Evolutionary conservation across 2,888 invertebrate genomes (phyloP).

Genomic region (Rhagium mordax): DNA sequence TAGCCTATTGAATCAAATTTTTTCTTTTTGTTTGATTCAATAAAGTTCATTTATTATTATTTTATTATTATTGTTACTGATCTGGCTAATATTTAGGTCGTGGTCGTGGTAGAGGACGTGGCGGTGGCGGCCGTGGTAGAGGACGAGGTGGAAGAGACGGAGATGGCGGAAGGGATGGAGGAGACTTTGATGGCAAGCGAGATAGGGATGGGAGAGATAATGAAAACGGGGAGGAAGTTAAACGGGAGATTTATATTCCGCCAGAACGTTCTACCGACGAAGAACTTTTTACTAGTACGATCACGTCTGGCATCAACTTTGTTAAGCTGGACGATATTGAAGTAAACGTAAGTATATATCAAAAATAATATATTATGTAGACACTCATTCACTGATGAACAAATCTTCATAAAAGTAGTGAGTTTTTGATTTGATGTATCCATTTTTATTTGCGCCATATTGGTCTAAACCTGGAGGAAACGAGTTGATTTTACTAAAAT

Average conservation of each 20-base stretch:
- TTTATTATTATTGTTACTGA: slow-evolving; percentile 36
- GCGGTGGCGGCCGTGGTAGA: slow-evolving; percentile 32
- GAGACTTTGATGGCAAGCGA: neutral
- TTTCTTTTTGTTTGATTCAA: too few relatives aligned
- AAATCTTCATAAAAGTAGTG: too few relatives aligned
- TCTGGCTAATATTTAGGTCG: slow-evolving; percentile 44
- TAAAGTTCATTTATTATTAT: too few relatives aligned
- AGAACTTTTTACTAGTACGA: slow-evolving; percentile 76
- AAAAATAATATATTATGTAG: too few relatives aligned
- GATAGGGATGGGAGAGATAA: slow-evolving; percentile 13
- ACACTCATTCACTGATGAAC: too few relatives aligned
- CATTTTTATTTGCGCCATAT: too few relatives aligned
- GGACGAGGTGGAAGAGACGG: slow-evolving; percentile 29
- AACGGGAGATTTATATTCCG: slow-evolving; percentile 80
- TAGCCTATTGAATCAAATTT: too few relatives aligned
- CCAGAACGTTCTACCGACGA: slow-evolving; percentile 82
- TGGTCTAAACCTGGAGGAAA: too few relatives aligned
- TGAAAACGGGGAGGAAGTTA: slow-evolving; percentile 69
- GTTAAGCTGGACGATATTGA: slow-evolving; percentile 91
- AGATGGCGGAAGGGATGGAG: slow-evolving; percentile 56
- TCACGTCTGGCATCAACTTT: slow-evolving; percentile 80
- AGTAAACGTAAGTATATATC: slow-evolving; percentile 73
- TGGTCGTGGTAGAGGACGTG: slow-evolving; percentile 60
- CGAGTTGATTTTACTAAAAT: too few relatives aligned
- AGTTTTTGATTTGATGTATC: too few relatives aligned